phyloP scores from a whole-genome alignment of 2,113 vertebrate species.

The Spheniscus mendiculus region DNA sequence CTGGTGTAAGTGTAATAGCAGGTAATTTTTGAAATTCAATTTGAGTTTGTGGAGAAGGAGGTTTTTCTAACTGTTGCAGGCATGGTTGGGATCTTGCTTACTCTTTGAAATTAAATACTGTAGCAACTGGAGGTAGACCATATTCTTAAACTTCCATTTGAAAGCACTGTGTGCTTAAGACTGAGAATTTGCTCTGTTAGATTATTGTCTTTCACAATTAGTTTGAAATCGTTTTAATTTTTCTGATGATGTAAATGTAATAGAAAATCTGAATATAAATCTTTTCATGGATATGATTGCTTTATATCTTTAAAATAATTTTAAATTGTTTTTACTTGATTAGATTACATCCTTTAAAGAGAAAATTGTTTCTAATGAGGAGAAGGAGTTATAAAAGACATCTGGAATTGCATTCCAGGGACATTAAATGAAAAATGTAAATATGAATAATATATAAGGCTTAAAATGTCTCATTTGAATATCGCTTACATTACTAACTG shows the following conservation, averaged over 20 bases:
- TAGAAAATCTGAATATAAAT: background rate
- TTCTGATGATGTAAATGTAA: background rate
- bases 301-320: background rate
- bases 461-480: conserved; percentile 28
- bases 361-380: background rate
- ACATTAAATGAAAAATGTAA: background rate
- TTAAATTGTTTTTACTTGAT: background rate
- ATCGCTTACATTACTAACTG: background rate
- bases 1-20: background rate
- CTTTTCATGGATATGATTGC: background rate
- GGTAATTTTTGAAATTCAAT: background rate
- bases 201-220: background rate
- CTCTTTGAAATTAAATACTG: background rate
- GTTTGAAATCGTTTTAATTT: background rate
- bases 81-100: background rate
- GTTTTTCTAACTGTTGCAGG: background rate
- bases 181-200: background rate
- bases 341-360: background rate
- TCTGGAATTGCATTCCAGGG: background rate
- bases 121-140: background rate
- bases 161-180: background rate
- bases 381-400: background rate
- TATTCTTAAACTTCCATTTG: background rate
- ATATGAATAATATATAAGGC: background rate
- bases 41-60: background rate